Evolutionary conservation across 2,888 invertebrate species (phyloP).

Genomic region (Lepidocyrtinus sp.): DNA sequence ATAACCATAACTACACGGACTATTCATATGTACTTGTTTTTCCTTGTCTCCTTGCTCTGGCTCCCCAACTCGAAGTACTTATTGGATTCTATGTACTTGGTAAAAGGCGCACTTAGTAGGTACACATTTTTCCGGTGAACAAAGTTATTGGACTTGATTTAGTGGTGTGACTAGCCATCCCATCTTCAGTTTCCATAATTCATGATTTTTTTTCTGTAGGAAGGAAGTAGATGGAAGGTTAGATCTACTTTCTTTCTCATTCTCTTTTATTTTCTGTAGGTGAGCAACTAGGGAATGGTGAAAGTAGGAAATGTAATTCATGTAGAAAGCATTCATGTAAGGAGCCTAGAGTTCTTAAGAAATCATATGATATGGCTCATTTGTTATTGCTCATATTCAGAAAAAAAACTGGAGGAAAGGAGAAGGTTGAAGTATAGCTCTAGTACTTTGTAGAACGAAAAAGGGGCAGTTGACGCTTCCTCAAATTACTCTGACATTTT

Average conservation of each 20-base stretch:
- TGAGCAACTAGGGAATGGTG: background rate
- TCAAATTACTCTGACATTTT: conserved; percentile 50
- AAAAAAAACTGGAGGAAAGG: background rate
- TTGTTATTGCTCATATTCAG: conserved; percentile 10
- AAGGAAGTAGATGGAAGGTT: background rate
- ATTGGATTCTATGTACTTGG: too few species aligned
- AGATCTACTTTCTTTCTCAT: too few species aligned
- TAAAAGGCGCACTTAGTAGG: too few species aligned
- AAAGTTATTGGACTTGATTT: conserved; percentile 63
- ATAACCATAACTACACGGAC: too few species aligned
- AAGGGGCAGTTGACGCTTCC: conserved; percentile 6
- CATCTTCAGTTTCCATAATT: conserved; percentile 60
- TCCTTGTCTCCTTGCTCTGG: conserved; percentile 9
- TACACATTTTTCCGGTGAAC: conserved; percentile 34
- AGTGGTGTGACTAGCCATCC: conserved; percentile 56
- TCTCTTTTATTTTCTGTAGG: conserved; percentile 27
- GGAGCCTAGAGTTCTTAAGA: background rate
- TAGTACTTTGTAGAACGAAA: background rate
- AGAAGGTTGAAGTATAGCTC: conserved; percentile 9
- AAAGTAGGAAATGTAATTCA: too few species aligned
- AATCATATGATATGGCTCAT: conserved; percentile 11
- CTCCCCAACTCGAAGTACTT: too few species aligned
- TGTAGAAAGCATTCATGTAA: background rate
- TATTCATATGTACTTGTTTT: conserved; percentile 27
- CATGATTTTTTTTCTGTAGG: conserved; percentile 34